Evolutionary conservation across 2,888 invertebrate genomes (phyloP).

Genomic region (Hydrotaea cyrtoneurina): DNA sequence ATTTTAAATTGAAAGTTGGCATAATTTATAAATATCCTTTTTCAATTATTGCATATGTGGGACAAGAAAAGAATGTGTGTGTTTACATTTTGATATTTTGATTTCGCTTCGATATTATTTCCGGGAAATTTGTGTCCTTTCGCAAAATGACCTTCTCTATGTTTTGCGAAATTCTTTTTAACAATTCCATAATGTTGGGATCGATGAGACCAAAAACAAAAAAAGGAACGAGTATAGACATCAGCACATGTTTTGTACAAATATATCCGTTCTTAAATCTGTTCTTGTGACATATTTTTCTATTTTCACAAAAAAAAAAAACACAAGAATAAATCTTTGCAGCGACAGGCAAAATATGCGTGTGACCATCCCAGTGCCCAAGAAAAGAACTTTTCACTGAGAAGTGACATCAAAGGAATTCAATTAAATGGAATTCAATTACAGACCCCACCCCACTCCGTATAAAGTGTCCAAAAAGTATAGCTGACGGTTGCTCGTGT

Average conservation of each 20-base stretch:
- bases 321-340: conserved; percentile 15
- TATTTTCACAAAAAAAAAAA: neutral
- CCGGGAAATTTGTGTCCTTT: neutral
- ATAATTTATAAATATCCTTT: no score
- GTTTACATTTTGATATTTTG: no score
- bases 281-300: neutral
- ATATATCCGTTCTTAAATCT: neutral
- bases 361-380: neutral
- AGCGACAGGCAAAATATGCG: conserved; percentile 16
- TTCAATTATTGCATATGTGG: no score
- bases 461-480: conserved; percentile 8
- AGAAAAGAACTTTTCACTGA: neutral
- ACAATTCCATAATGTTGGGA: neutral
- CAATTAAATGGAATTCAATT: conserved; percentile 50
- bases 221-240: no score
- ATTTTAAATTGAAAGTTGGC: no score
- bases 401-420: conserved; percentile 41
- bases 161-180: neutral
- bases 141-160: neutral
- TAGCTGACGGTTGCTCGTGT: neutral
- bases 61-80: no score
- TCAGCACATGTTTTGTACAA: neutral
- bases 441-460: conserved; percentile 12
- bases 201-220: neutral
- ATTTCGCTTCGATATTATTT: no score